Evolutionary conservation across 2,113 vertebrate species (phyloP), one percentile per base, ranked within the genome.

Genomic region (Leptosomus discolor): DNA sequence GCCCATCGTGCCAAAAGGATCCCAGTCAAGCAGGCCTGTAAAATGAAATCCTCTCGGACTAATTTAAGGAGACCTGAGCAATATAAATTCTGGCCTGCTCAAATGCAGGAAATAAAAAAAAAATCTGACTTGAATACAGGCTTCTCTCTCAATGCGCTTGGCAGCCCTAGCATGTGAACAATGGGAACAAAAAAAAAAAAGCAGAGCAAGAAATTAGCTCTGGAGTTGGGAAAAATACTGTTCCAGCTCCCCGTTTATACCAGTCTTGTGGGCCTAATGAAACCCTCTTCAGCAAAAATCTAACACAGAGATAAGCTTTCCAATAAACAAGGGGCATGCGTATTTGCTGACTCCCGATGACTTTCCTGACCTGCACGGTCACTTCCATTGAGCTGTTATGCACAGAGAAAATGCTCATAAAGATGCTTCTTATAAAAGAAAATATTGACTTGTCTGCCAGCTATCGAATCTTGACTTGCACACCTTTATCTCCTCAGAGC

Each of bases 11-110:
- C 97, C 97, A 88, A 98, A 98, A 98, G 97, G 97, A 98, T 98
- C 98, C 98, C 96, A 97, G 97, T 98, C 97, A 98, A 98, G 98
- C 97, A 98, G 97, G 93, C 97, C 97, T 97, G 97, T 98, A 98
- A 98, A 98, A 98, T 96, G 98, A 98, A 98, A 98, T 98, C 98
- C 98, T 98, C 97, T 97, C 8, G 98, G 98, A 98, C 98, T 98
- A 97, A 97, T 98, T 98, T 97, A 97, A 98, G 90, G 97, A 98
- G 98, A 98, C 98, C 97, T 11, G 12, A 97, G 97, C 97, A 96
- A 91, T 97, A 98, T 98, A 98, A 98, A 98, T 98, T 96, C 97
- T 98, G 95, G 96, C 96, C 96, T 97, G 96, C 93, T 98, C 97
- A 98, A 97, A 98, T 90, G 94, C 94, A 96, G 96, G 94, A 81